phyloP scores from a whole-genome alignment of 2,888 invertebrate species.

The Xestia sexstrigata region DNA sequence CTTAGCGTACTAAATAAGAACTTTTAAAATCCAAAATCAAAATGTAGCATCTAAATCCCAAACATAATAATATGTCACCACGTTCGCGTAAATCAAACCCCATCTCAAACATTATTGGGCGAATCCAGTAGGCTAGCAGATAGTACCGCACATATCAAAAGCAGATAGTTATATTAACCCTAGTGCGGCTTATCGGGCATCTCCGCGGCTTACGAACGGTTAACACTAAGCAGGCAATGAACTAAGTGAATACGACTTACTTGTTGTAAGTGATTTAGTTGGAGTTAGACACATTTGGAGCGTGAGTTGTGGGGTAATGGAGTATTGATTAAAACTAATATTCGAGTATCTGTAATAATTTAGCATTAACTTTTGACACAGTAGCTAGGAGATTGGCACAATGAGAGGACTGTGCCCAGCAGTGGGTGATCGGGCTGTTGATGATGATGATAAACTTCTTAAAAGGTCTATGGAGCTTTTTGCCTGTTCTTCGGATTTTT shows the following conservation, averaged over 20 bases:
- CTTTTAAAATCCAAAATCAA: neutral
- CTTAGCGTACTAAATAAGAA: too few species aligned
- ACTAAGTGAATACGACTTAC: constrained; percentile 38
- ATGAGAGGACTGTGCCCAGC: neutral
- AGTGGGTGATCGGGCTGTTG: neutral
- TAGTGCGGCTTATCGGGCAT: constrained; percentile 41
- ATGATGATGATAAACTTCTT: neutral
- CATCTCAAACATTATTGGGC: constrained; percentile 12
- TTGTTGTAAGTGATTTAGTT: constrained; percentile 45
- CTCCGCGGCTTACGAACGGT: constrained; percentile 34
- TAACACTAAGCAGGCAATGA: constrained; percentile 35
- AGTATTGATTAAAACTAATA: constrained; percentile 28
- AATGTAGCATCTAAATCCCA: neutral
- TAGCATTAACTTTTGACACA: neutral
- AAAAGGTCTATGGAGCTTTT: neutral
- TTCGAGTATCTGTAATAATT: neutral
- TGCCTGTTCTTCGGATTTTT: neutral
- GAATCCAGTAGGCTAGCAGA: constrained; percentile 7
- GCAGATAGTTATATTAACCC: constrained; percentile 45
- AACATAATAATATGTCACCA: neutral
- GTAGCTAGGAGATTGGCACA: neutral
- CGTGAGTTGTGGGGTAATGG: neutral
- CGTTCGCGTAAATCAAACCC: neutral
- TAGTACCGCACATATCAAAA: constrained; percentile 57
- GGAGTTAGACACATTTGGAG: constrained; percentile 13